A percentile compares a stretch with the other conserved stretches of the same genome.
These are phyloP conservation scores for Mallotus villosus DNA, from an alignment of 2,797 vertebrate genomes.

Conservation along the genomic window DNA sequence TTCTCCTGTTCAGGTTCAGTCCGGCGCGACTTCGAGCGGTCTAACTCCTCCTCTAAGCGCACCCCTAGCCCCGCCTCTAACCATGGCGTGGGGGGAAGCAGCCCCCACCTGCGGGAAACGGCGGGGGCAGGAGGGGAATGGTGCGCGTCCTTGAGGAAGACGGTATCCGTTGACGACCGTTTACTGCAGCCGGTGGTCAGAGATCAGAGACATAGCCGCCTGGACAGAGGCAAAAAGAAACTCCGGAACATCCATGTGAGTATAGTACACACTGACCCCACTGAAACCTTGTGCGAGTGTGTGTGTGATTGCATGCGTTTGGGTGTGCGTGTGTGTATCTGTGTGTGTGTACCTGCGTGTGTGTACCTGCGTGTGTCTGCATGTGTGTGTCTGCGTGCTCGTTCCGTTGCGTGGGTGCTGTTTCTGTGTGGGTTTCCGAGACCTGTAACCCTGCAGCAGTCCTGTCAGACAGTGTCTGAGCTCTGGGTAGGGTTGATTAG, in stretches of 20 bases:
- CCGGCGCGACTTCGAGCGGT: conserved; percentile 78
- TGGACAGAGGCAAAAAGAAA: conserved; percentile 73
- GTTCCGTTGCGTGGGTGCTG: too few species aligned
- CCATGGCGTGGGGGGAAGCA: conserved; percentile 32
- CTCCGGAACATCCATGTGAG: conserved; percentile 79
- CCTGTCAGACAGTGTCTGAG: too few species aligned
- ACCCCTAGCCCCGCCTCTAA: not conserved
- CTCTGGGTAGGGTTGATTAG: too few species aligned
- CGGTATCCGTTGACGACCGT: conserved; percentile 72
- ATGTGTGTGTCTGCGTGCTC: too few species aligned
- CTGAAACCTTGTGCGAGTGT: not conserved
- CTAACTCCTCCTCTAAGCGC: conserved; percentile 59
- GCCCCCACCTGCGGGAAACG: conserved; percentile 28
- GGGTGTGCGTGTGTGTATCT: not conserved
- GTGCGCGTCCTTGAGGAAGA: conserved; percentile 72
- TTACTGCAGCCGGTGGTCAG: conserved; percentile 70
- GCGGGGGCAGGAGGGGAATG: conserved; percentile 32
- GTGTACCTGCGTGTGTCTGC: too few species aligned
- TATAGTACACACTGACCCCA: conserved; percentile 36
- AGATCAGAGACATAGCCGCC: conserved; percentile 66
- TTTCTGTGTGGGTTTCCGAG: too few species aligned
- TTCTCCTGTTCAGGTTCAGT: conserved; percentile 80
- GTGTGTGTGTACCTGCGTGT: not conserved
- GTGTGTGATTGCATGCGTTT: not conserved
- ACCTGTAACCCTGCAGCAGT: too few species aligned